Base-by-base conservation (phyloP, 2,888 invertebrate species). In the Branchipolynoe longqiensis region DNA sequence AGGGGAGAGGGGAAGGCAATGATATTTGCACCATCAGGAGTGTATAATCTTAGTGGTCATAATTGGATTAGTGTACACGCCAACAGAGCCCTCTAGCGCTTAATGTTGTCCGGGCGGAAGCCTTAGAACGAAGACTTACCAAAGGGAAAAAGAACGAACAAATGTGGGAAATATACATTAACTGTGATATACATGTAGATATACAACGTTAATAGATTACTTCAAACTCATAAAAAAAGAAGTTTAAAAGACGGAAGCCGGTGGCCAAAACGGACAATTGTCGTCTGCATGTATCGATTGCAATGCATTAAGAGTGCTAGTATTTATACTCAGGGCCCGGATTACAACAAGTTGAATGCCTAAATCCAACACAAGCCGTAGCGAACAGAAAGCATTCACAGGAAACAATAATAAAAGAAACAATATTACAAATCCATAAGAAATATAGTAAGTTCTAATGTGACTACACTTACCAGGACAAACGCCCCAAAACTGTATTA, bases 381-480 rank as follows among this genome's bases (percentile, higher is more conserved):
- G 69, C 38, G 36, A 69, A 69, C 69, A n/a, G 33, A n/a, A 69
- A 69, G 69, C 69, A 69, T 69, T 38, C 69, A 69, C 69, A 69
- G 36, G 33, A 36, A 69, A 69, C 69, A 69, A 78, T 48, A 3
- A 25, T 48, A 54, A 48, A 78, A 48, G 41, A 28, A 78, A 54
- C 48, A n/a, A 78, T 48, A 78, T 78, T 78, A 78, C 78, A 78
- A 48, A 78, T 78, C 48, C 78, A 78, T 54, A 78, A 33, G 78
- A 78, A 78, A 54, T 78, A 78, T 78, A 48, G 54, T 41, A 78
- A 78, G 54, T 78, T 48, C 78, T 48, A 48, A 41, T 78, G 28
- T 41, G 78, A 48, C 54, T 78, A 78, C 78, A 69, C 22, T 14
- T 69, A 69, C 69, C 69, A 69, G 69, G 69, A 38, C 12, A 14